A percentile compares a stretch with the other conserved stretches of the same genome.
Evolutionary conservation across 2,113 vertebrate species (phyloP).

Genomic region (Caracal caracal): DNA sequence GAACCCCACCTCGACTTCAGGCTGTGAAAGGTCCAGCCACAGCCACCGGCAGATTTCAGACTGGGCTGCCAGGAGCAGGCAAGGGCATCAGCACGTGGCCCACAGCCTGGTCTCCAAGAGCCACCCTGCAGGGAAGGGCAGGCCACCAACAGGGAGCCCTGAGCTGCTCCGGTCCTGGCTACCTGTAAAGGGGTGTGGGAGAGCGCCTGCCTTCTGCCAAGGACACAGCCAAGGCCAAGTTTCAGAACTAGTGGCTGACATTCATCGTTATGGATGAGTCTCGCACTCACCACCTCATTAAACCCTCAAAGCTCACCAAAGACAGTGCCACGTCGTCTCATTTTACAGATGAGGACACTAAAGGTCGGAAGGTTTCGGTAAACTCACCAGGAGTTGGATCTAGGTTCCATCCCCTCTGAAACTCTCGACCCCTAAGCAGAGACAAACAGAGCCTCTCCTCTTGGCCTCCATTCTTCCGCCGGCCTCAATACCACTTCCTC

Average conservation of each 20-base stretch:
- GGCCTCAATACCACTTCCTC: no score
- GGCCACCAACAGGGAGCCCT: neutral
- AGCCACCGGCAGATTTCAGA: neutral
- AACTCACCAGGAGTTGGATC: neutral
- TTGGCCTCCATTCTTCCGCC: neutral
- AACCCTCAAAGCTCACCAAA: neutral
- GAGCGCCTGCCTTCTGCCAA: fast-evolving
- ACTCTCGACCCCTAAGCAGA: no score
- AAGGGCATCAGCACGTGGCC: neutral
- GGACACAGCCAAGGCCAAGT: neutral
- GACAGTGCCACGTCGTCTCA: neutral
- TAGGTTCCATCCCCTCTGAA: neutral
- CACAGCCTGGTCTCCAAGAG: neutral
- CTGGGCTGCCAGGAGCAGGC: neutral
- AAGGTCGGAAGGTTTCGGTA: neutral
- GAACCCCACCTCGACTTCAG: neutral
- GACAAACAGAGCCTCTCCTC: neutral
- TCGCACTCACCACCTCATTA: neutral
- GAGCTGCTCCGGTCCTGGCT: no score
- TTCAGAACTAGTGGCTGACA: neutral
- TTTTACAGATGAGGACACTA: neutral
- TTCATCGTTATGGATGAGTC: fast-evolving
- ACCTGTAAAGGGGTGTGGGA: no score
- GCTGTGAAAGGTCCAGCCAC: neutral
- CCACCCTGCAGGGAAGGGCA: no score